Evolutionary conservation across 2,888 invertebrate species (phyloP).

Genomic region (Oxyscelio sp.): DNA sequence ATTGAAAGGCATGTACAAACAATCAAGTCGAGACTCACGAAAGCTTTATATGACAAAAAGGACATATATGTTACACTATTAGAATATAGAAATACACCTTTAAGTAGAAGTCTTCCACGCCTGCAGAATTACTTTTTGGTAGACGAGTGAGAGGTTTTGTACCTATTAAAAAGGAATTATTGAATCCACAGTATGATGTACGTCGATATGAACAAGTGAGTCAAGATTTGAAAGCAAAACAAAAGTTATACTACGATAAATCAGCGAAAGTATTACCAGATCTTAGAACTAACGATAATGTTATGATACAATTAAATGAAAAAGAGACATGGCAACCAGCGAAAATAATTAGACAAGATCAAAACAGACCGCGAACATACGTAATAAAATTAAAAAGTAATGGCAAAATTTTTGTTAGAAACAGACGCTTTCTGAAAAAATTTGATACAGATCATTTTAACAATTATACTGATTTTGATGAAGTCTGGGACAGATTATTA

Average conservation of each 20-base stretch:
- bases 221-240: not conserved
- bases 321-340: conserved; percentile 35
- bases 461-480: conserved; percentile 5
- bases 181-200: conserved; percentile 5
- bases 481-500: conserved; percentile 9
- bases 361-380: conserved; percentile 11
- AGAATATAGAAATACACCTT: conserved; percentile 75
- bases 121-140: conserved; percentile 51
- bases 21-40: conserved; percentile 30
- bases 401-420: conserved; percentile 9
- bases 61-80: conserved; percentile 67
- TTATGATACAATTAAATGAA: conserved; percentile 30
- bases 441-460: conserved; percentile 8
- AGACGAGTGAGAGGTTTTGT: conserved; percentile 47
- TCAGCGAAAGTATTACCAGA: conserved; percentile 30
- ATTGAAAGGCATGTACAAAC: conserved; percentile 71
- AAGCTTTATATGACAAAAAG: conserved; percentile 52
- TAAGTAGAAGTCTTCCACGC: conserved; percentile 48
- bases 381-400: conserved; percentile 7
- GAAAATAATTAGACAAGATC: conserved; percentile 3
- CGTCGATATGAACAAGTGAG: not conserved
- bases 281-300: conserved; percentile 42
- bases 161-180: conserved; percentile 24
- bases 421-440: conserved; percentile 12
- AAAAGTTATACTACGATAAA: conserved; percentile 56